phyloP scores from a whole-genome alignment of 2,113 vertebrate species.

The Lophura nycthemera region DNA sequence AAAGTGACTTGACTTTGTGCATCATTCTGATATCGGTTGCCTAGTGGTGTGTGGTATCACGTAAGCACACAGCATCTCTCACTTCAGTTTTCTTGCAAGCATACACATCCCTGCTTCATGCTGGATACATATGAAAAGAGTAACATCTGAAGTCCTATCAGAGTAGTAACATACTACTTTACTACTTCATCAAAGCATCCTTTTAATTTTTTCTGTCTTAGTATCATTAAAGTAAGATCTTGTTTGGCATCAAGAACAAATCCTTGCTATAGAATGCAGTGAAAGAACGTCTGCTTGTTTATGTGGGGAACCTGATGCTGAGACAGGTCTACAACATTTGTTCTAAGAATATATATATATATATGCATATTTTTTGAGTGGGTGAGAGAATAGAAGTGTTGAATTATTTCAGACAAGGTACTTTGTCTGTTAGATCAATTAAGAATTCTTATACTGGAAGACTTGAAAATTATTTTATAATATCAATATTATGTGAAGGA shows the following conservation, averaged over 20 bases:
- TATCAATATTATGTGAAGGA: neutral
- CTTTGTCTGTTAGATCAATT: neutral
- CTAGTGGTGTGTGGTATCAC: no score
- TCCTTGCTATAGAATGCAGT: neutral
- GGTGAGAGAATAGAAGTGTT: neutral
- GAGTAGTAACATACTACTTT: neutral
- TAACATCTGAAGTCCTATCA: neutral
- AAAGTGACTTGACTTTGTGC: neutral
- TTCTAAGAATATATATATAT: neutral
- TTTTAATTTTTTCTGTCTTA: neutral
- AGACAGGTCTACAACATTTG: neutral
- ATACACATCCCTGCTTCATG: neutral
- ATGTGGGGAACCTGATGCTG: neutral
- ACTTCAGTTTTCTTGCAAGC: neutral
- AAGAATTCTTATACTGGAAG: neutral
- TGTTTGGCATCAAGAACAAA: rapidly evolving
- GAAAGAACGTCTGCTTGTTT: neutral
- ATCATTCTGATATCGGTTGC: neutral
- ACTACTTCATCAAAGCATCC: neutral
- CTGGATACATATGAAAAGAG: neutral
- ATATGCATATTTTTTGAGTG: neutral
- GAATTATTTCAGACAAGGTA: neutral
- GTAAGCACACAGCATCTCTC: neutral
- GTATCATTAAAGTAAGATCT: neutral
- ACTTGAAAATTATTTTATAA: neutral